Evolutionary conservation across 2,888 invertebrate species (phyloP), one percentile per base, ranked within the genome.

Genomic region (Eledone cirrhosa): DNA sequence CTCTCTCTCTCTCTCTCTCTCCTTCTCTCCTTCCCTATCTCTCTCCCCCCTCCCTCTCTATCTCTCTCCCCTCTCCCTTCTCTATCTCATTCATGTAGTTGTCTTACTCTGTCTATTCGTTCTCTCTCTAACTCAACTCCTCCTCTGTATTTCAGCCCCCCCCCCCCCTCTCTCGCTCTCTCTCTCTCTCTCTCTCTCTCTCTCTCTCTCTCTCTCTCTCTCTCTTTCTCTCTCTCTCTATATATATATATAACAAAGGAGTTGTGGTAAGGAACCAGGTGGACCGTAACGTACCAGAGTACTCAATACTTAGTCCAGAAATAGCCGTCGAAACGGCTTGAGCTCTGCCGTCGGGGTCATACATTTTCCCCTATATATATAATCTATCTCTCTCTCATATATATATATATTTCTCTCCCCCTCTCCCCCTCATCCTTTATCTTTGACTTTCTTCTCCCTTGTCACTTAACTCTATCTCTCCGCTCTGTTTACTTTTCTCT

Each of bases 141-240:
- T 80, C 65, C 47, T 19, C 78, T 75, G 59, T 33, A 47, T 19
- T 48, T 16, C 75, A 72, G 59, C 8, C 75, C 47, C 65, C 53
- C 65, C 22, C 69, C 29, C 24, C 48, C 67, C 41, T 79, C 65
- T 76, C n/a, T 76, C 59, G 47, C 31, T 75, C 41, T 63, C 41
- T 48, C 27, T 77, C 19, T 67, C 2, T 77, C 29, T 77, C 41
- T 79, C 69, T 77, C 59, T 69, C 77, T 77, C 67, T 77, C 77
- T 77, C 22, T 65, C 31, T 31, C 8, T 41, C 41, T 31, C 24
- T 22, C 14, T n/a, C 48, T 29, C 22, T 14, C 16, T 29, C 27
- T 3, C 47, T 47, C 33, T 67, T 47, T 48, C 74, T 63, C n/a
- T 63, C 53, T 47, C 5, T 41, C 11, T 47, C 77, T 77, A 29